Base-by-base conservation (phyloP, 2,797 vertebrate genomes). In the Oreonectes daqikongensis region DNA sequence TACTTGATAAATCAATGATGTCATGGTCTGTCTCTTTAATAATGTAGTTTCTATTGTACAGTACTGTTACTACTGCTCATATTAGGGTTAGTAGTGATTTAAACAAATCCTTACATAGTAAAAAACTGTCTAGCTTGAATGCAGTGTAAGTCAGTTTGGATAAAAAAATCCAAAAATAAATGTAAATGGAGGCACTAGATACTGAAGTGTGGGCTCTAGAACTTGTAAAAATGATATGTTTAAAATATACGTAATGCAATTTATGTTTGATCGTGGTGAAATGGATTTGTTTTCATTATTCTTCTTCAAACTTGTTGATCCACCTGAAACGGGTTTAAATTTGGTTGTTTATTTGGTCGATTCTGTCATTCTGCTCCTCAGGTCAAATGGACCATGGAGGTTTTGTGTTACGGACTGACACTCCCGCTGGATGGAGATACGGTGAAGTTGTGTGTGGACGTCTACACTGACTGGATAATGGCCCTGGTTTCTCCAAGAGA, bases 341-440 rank as follows among this genome's bases (percentile, higher is more conserved):
- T 8, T 8, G 40, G 17, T 40, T 20, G 12, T 55, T 48, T 70
- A 60, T 81, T 22, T 61, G 20, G 67, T 67, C 68, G 53, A 9
- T 7, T 14, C n/a, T 30, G 9, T 24, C 15, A 1, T 18, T 79
- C 55, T 73, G 8, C 4, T 18, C 35, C 14, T 14, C 84, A 98
- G 96, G 96, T 98, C 84, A 97, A 96, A 91, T 98, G 96, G 96
- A 96, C 95, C 2, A 97, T 97, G 96, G 96, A 98, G 90, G 96
- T 97, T 78, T 90, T 98, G 85, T 95, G 94, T 86, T 97, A 95
- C 1, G 95, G 96, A 55, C 83, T 98, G 83, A 96, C 95, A 1
- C 93, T 98, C 72, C 94, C 95, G 75, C 86, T 95, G 90, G 96
- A 98, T 1, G 94, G 94, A 42, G 95, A 98, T 78, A 96, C 95